Percentiles rank a stretch among this genome's conserved stretches.
phyloP scores from a whole-genome alignment of 2,888 invertebrate genomes.

The Dyspetes luteomarginatus region DNA sequence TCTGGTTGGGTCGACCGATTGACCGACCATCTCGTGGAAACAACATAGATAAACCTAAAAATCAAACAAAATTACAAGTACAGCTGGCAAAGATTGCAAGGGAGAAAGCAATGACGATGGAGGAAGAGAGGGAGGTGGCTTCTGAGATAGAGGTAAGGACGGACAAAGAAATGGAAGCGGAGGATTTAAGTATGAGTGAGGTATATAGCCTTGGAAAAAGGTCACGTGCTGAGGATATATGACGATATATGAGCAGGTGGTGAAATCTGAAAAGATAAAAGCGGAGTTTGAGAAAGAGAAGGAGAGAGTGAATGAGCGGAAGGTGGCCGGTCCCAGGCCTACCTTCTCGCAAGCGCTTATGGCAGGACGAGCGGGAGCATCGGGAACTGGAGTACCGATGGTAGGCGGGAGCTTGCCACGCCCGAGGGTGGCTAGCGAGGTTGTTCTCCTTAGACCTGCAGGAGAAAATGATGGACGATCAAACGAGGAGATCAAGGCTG shows the following conservation, averaged over 20 bases:
- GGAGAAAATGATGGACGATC: not conserved
- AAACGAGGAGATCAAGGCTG: not conserved
- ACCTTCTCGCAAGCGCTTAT: not conserved
- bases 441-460: not conserved
- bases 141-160: not conserved
- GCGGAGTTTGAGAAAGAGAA: not conserved
- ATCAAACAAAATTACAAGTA: not conserved
- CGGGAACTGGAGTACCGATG: not conserved
- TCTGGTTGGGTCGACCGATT: not conserved
- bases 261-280: not conserved
- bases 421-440: not conserved
- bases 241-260: not conserved
- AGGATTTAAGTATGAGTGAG: not conserved
- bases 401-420: not conserved
- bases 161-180: not conserved
- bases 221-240: not conserved
- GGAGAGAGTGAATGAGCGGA: not conserved
- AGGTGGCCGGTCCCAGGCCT: not conserved
- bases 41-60: not conserved
- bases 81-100: too few species aligned
- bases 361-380: not conserved
- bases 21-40: conserved; percentile 1
- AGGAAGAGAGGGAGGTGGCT: not conserved
- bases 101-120: not conserved
- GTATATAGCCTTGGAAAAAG: not conserved